Base-by-base conservation (phyloP, 2,113 vertebrate genomes). In the Climacteris rufus region DNA sequence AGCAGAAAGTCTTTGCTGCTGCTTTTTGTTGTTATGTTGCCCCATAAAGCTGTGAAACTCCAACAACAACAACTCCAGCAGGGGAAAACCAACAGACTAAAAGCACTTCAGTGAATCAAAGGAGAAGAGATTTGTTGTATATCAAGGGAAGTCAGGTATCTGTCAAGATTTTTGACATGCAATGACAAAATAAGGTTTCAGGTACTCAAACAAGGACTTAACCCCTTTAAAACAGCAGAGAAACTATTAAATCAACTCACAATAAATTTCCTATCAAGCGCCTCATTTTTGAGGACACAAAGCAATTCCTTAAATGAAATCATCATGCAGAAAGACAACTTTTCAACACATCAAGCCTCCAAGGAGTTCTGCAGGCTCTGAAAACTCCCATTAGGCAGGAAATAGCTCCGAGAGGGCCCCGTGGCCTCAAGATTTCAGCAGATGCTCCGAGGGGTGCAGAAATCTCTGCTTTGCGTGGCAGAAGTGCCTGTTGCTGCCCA, bases 261-360 rank as follows among this genome's bases (percentile, higher is more conserved):
- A 39, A 23, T 4, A 21, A 13, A 61, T 18, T 35, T 50, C 21
- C 27, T 56, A 20, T 5, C 0, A 9, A 45, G 12, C 1, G 2
- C 4, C 14, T 39, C 20, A 19, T 31, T 78, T 80, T 30, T 19
- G 50, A 84, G 52, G 13, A 40, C 19, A 11, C 1, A 1, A 72
- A 65, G 10, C 3, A 28, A 40, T 18, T 10, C 49, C 30, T 47
- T 30, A 23, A 61, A 7, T 5, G 20, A 56, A 28, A 4, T 10
- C 33, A 20, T 14, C 42, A 4, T 6, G 27, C 42, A 24, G 28
- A 23, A 13, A 21, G 20, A 37, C 20, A 74, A 9, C 18, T 59
- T 24, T 16, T 8, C n/a, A 61, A 23, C 39, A 39, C 12, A 24
- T 4, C 5, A 7, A 53, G 37, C 60, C 44, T 49, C 18, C 27